Conservation (phyloP, 1,140 invertebrate genomes). For the Saccostrea glomerata region DNA sequence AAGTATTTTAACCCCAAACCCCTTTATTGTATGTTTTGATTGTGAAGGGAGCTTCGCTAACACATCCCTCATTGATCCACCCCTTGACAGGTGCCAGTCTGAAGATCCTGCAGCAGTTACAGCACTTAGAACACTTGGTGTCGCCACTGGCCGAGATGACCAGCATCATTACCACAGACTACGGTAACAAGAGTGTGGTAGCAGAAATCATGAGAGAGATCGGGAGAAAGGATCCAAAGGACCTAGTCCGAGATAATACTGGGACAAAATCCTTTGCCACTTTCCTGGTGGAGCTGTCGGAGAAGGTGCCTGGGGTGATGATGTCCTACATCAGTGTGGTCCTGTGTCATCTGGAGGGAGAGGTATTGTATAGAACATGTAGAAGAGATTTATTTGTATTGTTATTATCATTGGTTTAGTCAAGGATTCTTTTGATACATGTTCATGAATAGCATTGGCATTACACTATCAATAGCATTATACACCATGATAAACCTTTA, state of each 20-base stretch:
- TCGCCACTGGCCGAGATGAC: conserved; percentile 85
- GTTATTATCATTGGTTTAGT: too few relatives aligned
- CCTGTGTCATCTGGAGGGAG: conserved; percentile 82
- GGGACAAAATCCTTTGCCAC: conserved; percentile 84
- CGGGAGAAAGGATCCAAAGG: conserved; percentile 81
- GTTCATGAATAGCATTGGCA: too few relatives aligned
- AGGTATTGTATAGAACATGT: conserved; percentile 68
- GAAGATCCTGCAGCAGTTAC: conserved; percentile 84
- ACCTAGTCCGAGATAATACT: conserved; percentile 81
- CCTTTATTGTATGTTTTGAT: too few relatives aligned
- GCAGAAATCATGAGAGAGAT: conserved; percentile 88
- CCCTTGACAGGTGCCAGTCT: conserved; percentile 75
- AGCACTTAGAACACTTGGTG: conserved; percentile 86
- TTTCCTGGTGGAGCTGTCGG: conserved; percentile 86
- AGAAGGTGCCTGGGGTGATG: conserved; percentile 84
- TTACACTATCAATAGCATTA: too few relatives aligned
- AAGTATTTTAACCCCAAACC: too few relatives aligned
- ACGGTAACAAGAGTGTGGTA: conserved; percentile 84
- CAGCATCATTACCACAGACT: conserved; percentile 83
- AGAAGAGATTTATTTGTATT: too few relatives aligned
- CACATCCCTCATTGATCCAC: too few relatives aligned
- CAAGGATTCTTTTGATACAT: too few relatives aligned
- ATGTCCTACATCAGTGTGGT: conserved; percentile 83
- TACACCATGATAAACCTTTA: too few relatives aligned
- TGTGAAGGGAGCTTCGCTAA: too few relatives aligned